Evolutionary conservation across 2,888 invertebrate genomes (phyloP), one percentile per base, ranked within the genome.

Genomic region (Bugulina stolonifera): DNA sequence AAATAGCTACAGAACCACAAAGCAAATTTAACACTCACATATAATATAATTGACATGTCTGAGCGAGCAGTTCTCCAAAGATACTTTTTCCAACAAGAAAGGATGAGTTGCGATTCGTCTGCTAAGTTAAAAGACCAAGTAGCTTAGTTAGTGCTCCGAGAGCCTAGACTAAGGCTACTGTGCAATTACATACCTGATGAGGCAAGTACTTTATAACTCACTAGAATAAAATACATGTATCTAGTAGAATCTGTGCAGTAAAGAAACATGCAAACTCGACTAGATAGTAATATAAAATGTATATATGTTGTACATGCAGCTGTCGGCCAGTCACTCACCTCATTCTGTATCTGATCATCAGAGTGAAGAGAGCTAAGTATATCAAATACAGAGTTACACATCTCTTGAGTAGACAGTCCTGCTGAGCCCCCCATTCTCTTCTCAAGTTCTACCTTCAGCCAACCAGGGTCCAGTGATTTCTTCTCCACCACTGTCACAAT

Each of bases 1-100:
- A 83, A 94, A 91, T 27, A 97, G 85, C 83, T 88, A 77, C 34
- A 77, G 77, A n/a, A n/a, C n/a, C n/a, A n/a, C n/a, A n/a, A n/a
- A n/a, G n/a, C n/a, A n/a, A n/a, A n/a, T n/a, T n/a, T n/a, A n/a
- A n/a, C n/a, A n/a, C n/a, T n/a, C n/a, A n/a, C n/a, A n/a, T n/a
- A n/a, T n/a, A n/a, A n/a, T n/a, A n/a, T n/a, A n/a, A n/a, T n/a
- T n/a, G n/a, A n/a, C n/a, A n/a, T n/a, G n/a, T n/a, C n/a, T n/a
- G n/a, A n/a, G n/a, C n/a, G n/a, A n/a, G n/a, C n/a, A n/a, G n/a
- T n/a, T n/a, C n/a, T n/a, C n/a, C n/a, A n/a, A n/a, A n/a, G n/a
- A n/a, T n/a, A n/a, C n/a, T n/a, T n/a, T n/a, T n/a, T n/a, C n/a
- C n/a, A n/a, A n/a, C n/a, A n/a, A n/a, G n/a, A n/a, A n/a, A n/a